Conservation (phyloP, 2,888 invertebrate genomes). For the Pseudolycoriella hygida region DNA sequence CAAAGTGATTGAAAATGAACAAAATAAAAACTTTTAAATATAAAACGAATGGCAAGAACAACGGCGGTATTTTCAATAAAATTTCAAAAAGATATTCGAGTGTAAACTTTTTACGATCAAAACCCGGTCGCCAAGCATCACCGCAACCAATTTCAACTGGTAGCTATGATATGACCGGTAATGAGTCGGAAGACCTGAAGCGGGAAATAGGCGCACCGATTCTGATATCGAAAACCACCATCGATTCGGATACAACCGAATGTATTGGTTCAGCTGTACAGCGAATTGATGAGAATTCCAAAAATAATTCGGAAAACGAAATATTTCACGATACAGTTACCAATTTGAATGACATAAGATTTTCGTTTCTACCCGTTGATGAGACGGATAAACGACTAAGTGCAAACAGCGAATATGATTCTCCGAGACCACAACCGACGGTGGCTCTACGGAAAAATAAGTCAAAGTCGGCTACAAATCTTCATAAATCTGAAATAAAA, state of each 20-base stretch:
- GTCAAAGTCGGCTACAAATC: conserved; percentile 24
- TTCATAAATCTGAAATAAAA: conserved; percentile 23
- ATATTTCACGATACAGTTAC: background rate
- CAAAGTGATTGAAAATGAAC: conserved; percentile 11
- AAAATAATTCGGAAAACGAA: background rate
- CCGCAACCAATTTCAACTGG: conserved; percentile 16
- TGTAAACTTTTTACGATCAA: conserved; percentile 21
- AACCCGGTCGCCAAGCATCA: conserved; percentile 14
- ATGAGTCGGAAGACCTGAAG: conserved; percentile 23
- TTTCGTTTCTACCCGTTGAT: background rate
- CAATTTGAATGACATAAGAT: background rate
- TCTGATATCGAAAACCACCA: conserved; percentile 25
- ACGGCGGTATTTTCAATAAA: conserved; percentile 19
- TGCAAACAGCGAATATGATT: conserved; percentile 1
- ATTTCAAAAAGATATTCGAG: conserved; percentile 26
- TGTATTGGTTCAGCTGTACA: background rate
- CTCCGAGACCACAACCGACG: background rate
- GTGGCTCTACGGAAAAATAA: conserved; percentile 14
- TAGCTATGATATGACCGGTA: conserved; percentile 28
- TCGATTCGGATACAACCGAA: conserved; percentile 20
- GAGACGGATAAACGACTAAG: background rate
- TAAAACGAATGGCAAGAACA: conserved; percentile 12
- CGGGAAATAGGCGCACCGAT: conserved; percentile 27
- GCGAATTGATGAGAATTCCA: background rate
- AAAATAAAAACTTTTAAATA: conserved; percentile 14